Conservation (phyloP, 2,888 invertebrate genomes). For the Dendrolimus houi region DNA sequence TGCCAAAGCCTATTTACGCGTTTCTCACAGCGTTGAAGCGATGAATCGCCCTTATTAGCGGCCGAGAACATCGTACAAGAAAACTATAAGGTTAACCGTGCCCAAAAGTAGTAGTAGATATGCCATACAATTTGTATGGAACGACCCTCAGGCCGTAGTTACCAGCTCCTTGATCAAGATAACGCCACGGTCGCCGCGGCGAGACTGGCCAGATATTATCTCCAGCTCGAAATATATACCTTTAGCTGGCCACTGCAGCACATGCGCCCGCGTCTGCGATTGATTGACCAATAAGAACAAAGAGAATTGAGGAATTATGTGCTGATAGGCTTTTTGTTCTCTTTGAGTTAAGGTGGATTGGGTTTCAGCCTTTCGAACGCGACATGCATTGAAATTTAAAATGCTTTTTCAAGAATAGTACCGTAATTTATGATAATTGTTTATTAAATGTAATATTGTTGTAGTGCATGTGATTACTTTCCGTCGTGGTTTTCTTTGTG, state of each 20-base stretch:
- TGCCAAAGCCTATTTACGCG: constrained; percentile 30
- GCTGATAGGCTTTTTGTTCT: neutral
- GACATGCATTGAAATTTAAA: too few species aligned
- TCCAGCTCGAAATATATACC: constrained; percentile 44
- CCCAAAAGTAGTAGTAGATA: constrained; percentile 69
- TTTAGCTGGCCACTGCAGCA: constrained; percentile 30
- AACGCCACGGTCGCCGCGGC: constrained; percentile 50
- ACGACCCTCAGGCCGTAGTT: constrained; percentile 57
- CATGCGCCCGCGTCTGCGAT: constrained; percentile 41
- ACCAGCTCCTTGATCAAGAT: constrained; percentile 60
- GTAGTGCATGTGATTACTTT: too few species aligned
- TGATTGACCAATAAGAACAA: constrained; percentile 67
- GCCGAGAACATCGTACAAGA: constrained; percentile 54
- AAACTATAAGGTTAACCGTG: constrained; percentile 71
- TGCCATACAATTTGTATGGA: constrained; percentile 73
- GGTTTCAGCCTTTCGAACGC: neutral
- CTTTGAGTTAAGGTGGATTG: neutral
- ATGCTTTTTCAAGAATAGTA: too few species aligned
- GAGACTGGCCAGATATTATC: constrained; percentile 61
- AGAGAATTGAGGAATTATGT: constrained; percentile 29
- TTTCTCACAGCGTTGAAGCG: constrained; percentile 53
- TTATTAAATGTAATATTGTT: too few species aligned
- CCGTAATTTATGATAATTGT: too few species aligned
- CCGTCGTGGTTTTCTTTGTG: too few species aligned
- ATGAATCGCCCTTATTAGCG: constrained; percentile 64